Percentiles rank a stretch among this genome's conserved stretches.
phyloP scores from a whole-genome alignment of 2,113 vertebrate genomes.

The Hemicordylus capensis region DNA sequence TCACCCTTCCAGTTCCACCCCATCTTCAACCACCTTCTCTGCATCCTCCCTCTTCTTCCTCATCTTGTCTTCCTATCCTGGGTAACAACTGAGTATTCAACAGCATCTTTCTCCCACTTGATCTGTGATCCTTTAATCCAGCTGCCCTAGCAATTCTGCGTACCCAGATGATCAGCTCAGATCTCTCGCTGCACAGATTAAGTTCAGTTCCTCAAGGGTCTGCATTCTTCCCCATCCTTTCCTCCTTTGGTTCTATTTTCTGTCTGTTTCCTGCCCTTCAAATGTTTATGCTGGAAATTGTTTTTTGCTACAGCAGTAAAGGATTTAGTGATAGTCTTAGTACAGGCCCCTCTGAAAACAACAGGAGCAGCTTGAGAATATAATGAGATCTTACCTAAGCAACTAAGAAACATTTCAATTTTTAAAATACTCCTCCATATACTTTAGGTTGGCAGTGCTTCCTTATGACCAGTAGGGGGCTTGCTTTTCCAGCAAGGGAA shows the following conservation, averaged over 20 bases:
- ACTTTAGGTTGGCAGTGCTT: neutral
- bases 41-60: neutral
- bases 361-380: constrained; percentile 28
- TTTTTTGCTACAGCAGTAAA: constrained; percentile 61
- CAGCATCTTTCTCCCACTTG: constrained; percentile 64
- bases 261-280: constrained; percentile 60
- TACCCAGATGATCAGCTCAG: constrained; percentile 69
- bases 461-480: neutral
- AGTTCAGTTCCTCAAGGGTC: constrained; percentile 65
- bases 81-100: constrained; percentile 71
- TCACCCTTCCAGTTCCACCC: neutral
- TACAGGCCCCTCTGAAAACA: constrained; percentile 48
- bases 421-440: neutral
- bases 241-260: constrained; percentile 58
- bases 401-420: constrained; percentile 4
- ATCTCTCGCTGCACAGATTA: constrained; percentile 62
- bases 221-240: constrained; percentile 12
- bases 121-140: constrained; percentile 73
- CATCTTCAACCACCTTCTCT: neutral
- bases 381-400: constrained; percentile 42
- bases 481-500: constrained; percentile 20
- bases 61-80: constrained; percentile 52
- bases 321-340: constrained; percentile 34
- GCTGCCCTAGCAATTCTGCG: constrained; percentile 70
- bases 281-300: constrained; percentile 61